Percentiles rank a stretch among this genome's conserved stretches.
Conservation (phyloP, 2,113 vertebrate genomes). For the Chloebia gouldiae region DNA sequence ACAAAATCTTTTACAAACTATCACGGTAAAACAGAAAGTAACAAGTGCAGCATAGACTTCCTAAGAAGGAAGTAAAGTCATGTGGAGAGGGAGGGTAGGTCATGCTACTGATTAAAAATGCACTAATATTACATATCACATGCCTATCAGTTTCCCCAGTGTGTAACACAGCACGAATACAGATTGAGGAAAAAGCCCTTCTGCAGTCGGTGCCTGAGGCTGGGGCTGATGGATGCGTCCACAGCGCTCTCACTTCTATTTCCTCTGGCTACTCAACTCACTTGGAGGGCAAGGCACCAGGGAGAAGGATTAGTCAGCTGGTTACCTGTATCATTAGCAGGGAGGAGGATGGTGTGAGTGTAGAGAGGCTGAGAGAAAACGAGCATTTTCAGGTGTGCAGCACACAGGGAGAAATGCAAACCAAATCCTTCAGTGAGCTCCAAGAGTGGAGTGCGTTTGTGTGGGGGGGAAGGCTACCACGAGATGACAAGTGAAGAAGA, state of each 20-base stretch:
- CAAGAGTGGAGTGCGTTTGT: neutral
- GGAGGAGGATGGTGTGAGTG: neutral
- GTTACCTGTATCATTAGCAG: neutral
- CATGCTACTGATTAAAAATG: neutral
- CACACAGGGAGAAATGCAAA: neutral
- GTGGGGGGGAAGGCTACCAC: neutral
- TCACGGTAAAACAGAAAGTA: neutral
- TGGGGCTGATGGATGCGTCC: neutral
- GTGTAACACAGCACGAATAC: neutral
- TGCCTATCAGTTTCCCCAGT: neutral
- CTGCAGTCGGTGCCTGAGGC: neutral
- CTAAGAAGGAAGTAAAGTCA: neutral
- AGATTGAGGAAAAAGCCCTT: neutral
- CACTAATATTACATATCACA: neutral
- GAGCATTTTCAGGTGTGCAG: neutral
- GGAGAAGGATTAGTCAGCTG: neutral
- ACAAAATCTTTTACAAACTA: neutral
- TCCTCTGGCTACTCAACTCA: neutral
- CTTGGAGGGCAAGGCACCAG: neutral
- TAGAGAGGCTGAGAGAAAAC: neutral
- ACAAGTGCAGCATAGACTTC: neutral
- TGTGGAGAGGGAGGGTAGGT: neutral
- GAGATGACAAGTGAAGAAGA: neutral
- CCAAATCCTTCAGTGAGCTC: neutral
- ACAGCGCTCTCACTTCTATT: neutral